Conservation (phyloP, 2,888 invertebrate species). For the Limnephilus rhombicus region DNA sequence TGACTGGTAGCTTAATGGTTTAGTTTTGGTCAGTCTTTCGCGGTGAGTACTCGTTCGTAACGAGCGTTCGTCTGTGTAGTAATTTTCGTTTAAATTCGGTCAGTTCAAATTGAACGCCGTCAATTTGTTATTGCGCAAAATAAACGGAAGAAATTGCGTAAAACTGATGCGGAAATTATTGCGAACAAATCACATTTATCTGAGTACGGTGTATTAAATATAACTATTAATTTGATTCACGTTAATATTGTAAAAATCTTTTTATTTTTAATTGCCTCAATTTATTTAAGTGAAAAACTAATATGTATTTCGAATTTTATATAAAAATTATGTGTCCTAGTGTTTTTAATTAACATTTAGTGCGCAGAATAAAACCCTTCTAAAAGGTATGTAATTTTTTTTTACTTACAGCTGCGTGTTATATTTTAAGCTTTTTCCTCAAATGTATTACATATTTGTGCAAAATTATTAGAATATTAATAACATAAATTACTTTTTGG, state of each 20-base stretch:
- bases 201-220: neutral
- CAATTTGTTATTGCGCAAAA: neutral
- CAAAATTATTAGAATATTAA: too few relatives aligned
- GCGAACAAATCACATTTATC: neutral
- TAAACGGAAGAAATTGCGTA: neutral
- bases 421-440: neutral
- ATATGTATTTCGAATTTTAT: neutral
- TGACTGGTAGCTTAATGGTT: neutral
- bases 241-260: neutral
- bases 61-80: neutral
- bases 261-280: neutral
- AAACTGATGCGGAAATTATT: neutral
- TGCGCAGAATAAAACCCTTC: neutral
- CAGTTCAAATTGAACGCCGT: neutral
- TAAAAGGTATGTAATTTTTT: neutral
- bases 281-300: neutral
- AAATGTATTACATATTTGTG: too few relatives aligned
- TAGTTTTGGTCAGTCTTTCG: conserved; percentile 37
- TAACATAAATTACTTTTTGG: too few relatives aligned
- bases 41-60: conserved; percentile 5
- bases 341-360: neutral
- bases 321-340: neutral
- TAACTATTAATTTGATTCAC: neutral
- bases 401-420: neutral
- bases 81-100: neutral